A percentile compares a stretch with the other conserved stretches of the same genome.
These are phyloP conservation scores for Trinorchestia longiramus DNA, from an alignment of 1,140 invertebrate genomes.

Conservation along the genomic window DNA sequence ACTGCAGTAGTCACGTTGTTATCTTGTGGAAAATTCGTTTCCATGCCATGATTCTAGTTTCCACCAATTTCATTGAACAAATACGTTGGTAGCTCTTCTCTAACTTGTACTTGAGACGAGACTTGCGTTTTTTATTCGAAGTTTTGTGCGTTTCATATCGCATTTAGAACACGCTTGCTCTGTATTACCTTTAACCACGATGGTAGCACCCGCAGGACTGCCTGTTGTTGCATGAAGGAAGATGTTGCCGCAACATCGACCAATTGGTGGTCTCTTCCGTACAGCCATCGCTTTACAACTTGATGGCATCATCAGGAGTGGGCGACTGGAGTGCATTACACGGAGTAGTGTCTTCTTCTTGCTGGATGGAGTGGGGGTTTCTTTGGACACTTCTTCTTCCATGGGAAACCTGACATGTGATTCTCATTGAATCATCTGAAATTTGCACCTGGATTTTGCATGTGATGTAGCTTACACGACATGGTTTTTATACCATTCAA, in stretches of 20 bases:
- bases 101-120: neutral
- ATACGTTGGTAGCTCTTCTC: neutral
- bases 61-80: neutral
- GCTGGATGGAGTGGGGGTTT: neutral
- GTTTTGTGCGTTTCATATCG: neutral
- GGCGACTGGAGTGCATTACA: neutral
- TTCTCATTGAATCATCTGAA: neutral
- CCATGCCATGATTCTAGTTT: neutral
- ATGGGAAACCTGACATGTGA: neutral
- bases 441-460: neutral
- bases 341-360: neutral
- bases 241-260: neutral
- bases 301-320: neutral
- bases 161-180: neutral
- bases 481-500: neutral
- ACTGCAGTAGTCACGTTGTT: neutral
- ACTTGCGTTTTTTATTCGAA: neutral
- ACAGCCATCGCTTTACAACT: neutral
- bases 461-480: neutral
- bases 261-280: neutral
- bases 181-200: neutral
- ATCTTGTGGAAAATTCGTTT: neutral
- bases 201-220: neutral
- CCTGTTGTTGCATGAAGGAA: neutral
- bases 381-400: neutral